These are phyloP conservation scores for Clinocottus analis DNA, from an alignment of 2,113 vertebrate species.

Conservation along the genomic window DNA sequence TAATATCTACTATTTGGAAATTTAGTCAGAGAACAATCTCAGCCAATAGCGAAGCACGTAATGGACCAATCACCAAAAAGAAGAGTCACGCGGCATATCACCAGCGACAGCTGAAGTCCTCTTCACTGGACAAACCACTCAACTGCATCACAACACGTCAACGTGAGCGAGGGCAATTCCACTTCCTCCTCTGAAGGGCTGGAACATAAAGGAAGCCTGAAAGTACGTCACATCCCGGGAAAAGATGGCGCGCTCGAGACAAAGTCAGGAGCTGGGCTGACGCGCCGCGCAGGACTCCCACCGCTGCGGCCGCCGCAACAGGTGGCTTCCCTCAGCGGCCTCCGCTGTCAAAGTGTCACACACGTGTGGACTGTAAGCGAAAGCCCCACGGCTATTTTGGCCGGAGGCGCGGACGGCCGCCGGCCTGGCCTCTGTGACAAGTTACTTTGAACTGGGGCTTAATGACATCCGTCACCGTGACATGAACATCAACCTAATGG, in stretches of 20 bases:
- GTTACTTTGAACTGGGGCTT: slow-evolving; percentile 44
- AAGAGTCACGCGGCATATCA: neutral
- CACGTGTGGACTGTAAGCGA: slow-evolving; percentile 26
- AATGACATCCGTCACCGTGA: slow-evolving; percentile 59
- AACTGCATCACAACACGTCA: neutral
- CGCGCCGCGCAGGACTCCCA: neutral
- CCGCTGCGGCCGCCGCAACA: neutral
- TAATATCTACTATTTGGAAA: too few relatives aligned
- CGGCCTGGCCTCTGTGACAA: slow-evolving; percentile 9
- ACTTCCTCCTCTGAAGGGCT: too few relatives aligned
- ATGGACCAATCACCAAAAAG: too few relatives aligned
- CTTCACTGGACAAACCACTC: neutral
- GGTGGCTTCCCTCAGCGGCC: slow-evolving; percentile 25
- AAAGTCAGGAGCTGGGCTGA: too few relatives aligned
- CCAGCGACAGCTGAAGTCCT: neutral
- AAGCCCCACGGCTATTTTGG: slow-evolving; percentile 39
- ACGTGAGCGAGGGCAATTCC: too few relatives aligned
- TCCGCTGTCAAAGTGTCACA: slow-evolving; percentile 15
- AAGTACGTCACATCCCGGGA: too few relatives aligned
- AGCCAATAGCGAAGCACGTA: too few relatives aligned
- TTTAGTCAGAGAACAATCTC: too few relatives aligned
- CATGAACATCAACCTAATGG: slow-evolving; percentile 9
- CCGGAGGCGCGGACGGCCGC: slow-evolving; percentile 1
- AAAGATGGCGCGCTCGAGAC: too few relatives aligned
- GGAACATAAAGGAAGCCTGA: too few relatives aligned